A percentile compares a stretch with the other conserved stretches of the same genome.
phyloP scores from a whole-genome alignment of 2,888 invertebrate genomes.

The Andrena hattorfiana region DNA sequence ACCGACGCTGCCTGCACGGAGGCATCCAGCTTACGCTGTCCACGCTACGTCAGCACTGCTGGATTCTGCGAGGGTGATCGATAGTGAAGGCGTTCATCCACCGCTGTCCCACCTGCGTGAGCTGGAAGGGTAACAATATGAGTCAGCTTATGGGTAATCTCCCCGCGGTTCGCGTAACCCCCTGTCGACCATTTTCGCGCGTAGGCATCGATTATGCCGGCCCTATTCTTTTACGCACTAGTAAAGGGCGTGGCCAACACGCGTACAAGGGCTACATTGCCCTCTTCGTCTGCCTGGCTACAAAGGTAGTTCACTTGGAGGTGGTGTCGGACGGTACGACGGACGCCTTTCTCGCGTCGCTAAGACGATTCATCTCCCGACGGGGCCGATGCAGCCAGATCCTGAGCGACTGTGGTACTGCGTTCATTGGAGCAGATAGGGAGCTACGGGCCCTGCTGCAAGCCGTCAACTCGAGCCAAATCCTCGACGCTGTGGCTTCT shows the following conservation, averaged over 20 bases:
- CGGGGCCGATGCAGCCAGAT: background rate
- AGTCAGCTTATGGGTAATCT: background rate
- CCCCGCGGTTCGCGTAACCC: background rate
- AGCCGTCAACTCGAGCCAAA: rapidly evolving
- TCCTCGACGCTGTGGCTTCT: rapidly evolving
- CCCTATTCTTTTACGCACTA: rapidly evolving
- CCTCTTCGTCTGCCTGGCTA: background rate
- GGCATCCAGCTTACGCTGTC: background rate
- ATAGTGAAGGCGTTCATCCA: background rate
- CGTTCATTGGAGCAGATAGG: too few species aligned
- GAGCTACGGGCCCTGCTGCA: too few species aligned
- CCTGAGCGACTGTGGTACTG: background rate
- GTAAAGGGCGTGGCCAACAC: background rate
- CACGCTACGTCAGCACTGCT: background rate
- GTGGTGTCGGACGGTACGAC: too few species aligned
- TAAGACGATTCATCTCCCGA: background rate
- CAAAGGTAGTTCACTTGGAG: background rate
- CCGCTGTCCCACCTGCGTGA: background rate
- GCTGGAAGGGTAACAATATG: background rate
- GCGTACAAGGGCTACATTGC: background rate
- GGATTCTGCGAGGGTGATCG: background rate
- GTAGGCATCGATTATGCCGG: background rate
- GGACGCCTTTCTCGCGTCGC: background rate
- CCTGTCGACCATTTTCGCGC: rapidly evolving
- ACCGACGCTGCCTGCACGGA: background rate